Evolutionary conservation across 2,888 invertebrate genomes (phyloP), one percentile per base, ranked within the genome.

Genomic region (Bombylius discolor): DNA sequence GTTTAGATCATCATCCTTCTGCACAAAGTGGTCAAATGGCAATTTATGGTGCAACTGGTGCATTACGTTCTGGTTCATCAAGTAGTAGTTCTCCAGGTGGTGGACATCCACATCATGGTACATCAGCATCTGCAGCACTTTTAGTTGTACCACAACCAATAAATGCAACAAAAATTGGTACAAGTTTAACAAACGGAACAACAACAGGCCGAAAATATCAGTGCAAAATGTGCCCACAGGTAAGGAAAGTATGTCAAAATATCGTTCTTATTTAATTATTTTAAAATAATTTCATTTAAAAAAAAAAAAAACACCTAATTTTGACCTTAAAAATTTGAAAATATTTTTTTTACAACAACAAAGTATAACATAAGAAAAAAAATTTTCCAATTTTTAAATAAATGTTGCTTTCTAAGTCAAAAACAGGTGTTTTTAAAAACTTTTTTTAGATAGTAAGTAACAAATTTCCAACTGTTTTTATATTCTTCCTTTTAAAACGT

Each of bases 201-300:
- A 72, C 73, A 55, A 75, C 71, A 59, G 74, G 75, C 52, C 66
- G 93, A 71, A 94, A 93, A 77, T 94, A 93, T 77, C 91, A 91
- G 74, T 93, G 93, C 82, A 94, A 94, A 78, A 94, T 94, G 93
- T 93, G 93, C 72, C 92, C 93, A 62, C 92, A 95, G 91, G 94
- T 96, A 77, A 78, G 87, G 77, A 59, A 56, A 39, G 60, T 62
- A 56, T 55, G 56, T 56, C 57, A 51, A 57, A 53, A 45, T 31
- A 34, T 44, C 39, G 5, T 42, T 31, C n/a, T 51, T 51, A 23
- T 31, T 14, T 32, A 11, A 42, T 12, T 11, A 23, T 23, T 23
- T 23, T 23, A 2, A 23, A 23, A 23, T 23, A 23, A 23, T 23
- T 23, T 23, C 23, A 23, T 23, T 23, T n/a, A n/a, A n/a, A 23